phyloP scores from a whole-genome alignment of 2,888 invertebrate genomes.

The Tortricodes alternella region DNA sequence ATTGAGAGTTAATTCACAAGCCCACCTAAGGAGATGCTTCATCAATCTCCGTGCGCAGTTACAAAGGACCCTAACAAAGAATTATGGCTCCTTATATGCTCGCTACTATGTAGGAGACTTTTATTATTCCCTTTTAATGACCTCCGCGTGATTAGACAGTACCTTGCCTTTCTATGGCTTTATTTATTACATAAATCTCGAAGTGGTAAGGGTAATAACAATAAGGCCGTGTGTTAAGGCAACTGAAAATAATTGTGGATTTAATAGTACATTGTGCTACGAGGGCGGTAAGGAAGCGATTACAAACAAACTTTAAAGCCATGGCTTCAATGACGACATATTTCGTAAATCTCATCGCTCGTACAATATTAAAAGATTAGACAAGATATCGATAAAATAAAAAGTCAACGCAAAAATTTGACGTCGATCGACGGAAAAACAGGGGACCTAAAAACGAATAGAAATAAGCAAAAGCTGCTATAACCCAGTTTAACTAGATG shows the following conservation, averaged over 20 bases:
- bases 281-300: too few relatives aligned
- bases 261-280: too few relatives aligned
- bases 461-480: too few relatives aligned
- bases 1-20: constrained; percentile 70
- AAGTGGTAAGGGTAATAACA: constrained; percentile 32
- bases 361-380: too few relatives aligned
- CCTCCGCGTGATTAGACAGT: constrained; percentile 73
- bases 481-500: too few relatives aligned
- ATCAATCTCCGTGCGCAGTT: constrained; percentile 72
- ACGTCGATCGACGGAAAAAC: too few relatives aligned
- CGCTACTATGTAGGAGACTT: constrained; percentile 77
- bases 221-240: constrained; percentile 7
- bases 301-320: too few relatives aligned
- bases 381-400: too few relatives aligned
- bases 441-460: too few relatives aligned
- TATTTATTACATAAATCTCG: constrained; percentile 74
- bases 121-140: constrained; percentile 76
- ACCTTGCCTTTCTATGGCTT: constrained; percentile 64
- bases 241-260: constrained; percentile 3
- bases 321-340: too few relatives aligned
- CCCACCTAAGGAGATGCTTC: constrained; percentile 75
- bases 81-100: constrained; percentile 71
- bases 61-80: constrained; percentile 75
- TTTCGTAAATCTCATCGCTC: too few relatives aligned
- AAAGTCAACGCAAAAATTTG: too few relatives aligned